These are phyloP conservation scores for Drosophila subobscura DNA, from an alignment of 1,140 invertebrate species.

Conservation along the genomic window DNA sequence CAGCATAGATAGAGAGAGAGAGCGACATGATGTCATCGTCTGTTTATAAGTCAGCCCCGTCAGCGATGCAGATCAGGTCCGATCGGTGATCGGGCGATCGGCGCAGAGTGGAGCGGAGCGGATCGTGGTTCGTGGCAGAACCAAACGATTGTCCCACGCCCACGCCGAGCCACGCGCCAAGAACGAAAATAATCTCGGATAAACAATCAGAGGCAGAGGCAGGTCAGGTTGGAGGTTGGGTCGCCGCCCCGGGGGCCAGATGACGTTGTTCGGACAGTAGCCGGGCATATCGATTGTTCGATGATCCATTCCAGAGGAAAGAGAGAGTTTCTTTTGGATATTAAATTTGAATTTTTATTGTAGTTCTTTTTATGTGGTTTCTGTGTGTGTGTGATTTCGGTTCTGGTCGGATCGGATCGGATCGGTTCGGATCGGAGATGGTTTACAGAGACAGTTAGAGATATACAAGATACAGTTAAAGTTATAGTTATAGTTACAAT, in stretches of 20 bases:
- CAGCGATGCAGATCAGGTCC: constrained; percentile 47
- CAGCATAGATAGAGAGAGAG: not conserved
- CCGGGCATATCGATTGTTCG: constrained; percentile 13
- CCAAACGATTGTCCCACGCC: constrained; percentile 68
- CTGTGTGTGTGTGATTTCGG: constrained; percentile 27
- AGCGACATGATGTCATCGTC: constrained; percentile 70
- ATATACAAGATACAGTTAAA: constrained; percentile 18
- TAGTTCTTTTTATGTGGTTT: constrained; percentile 30
- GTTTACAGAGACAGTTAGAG: constrained; percentile 40
- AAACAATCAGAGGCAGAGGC: constrained; percentile 8
- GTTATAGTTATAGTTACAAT: constrained; percentile 27
- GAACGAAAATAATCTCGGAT: constrained; percentile 28
- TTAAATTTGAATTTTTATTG: constrained; percentile 48
- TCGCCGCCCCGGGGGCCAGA: constrained; percentile 3
- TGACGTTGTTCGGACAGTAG: constrained; percentile 1
- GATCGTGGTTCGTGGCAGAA: constrained; percentile 14
- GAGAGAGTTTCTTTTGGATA: constrained; percentile 17
- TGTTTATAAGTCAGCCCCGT: constrained; percentile 69
- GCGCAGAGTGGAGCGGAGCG: constrained; percentile 18
- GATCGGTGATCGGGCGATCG: constrained; percentile 14
- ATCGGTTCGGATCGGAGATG: constrained; percentile 44
- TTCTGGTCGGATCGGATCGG: constrained; percentile 38
- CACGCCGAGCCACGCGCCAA: constrained; percentile 76
- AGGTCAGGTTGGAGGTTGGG: constrained; percentile 35
- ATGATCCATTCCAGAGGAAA: constrained; percentile 13